Conservation (phyloP, 2,888 invertebrate genomes). For the Idaea dimidiata region DNA sequence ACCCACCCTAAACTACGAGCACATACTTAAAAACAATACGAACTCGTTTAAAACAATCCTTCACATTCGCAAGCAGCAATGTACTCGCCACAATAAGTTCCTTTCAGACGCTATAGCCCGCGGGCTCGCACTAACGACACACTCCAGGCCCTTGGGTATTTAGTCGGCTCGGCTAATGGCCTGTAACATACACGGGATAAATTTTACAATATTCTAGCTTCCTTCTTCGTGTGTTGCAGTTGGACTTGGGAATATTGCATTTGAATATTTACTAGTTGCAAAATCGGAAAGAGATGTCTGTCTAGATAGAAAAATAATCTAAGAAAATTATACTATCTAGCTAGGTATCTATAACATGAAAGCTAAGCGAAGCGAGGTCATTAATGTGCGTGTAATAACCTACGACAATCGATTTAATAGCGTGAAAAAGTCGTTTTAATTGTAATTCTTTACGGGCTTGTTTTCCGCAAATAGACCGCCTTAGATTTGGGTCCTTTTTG, state of each 20-base stretch:
- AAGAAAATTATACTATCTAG: no score
- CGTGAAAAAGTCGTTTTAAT: no score
- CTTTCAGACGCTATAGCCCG: conserved; percentile 28
- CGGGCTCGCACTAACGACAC: conserved; percentile 51
- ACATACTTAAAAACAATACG: not conserved
- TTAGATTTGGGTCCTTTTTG: no score
- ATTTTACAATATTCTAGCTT: not conserved
- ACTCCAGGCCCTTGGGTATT: conserved; percentile 13
- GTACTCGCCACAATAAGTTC: conserved; percentile 9
- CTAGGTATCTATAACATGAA: no score
- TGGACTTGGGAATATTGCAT: not conserved
- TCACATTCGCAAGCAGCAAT: not conserved
- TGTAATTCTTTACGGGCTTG: no score
- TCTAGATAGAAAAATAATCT: no score
- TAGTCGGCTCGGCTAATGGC: not conserved
- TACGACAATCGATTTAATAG: no score
- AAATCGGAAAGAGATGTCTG: no score
- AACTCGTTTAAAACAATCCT: not conserved
- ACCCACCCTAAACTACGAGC: not conserved
- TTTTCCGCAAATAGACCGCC: no score
- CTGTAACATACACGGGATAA: not conserved
- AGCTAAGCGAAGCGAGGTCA: no score
- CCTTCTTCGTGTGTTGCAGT: not conserved
- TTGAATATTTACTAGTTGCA: not conserved
- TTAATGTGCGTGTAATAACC: no score